A percentile compares a stretch with the other conserved stretches of the same genome.
These are phyloP conservation scores for Anseranas semipalmata DNA, from an alignment of 2,113 vertebrate genomes.

Conservation along the genomic window DNA sequence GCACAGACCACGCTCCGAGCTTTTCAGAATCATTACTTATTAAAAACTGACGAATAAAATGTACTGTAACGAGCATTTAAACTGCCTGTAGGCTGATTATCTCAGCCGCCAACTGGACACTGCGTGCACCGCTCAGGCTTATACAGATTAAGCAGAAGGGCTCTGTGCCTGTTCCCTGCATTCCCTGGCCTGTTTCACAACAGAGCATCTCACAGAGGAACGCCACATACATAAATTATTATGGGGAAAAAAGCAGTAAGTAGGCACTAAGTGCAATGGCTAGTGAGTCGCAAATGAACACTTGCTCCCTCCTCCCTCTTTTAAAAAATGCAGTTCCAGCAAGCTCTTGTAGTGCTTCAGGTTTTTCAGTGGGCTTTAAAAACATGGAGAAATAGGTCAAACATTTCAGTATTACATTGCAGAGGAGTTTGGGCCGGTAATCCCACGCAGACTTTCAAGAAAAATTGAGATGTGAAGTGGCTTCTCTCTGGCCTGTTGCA, in stretches of 20 bases:
- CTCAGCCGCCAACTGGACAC: conserved; percentile 33
- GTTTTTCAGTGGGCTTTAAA: not conserved
- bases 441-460: not conserved
- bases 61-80: conserved; percentile 10
- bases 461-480: not conserved
- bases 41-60: conserved; percentile 9
- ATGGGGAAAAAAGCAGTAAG: not conserved
- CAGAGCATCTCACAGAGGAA: not conserved
- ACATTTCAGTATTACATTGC: not conserved
- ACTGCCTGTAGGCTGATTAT: conserved; percentile 32
- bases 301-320: not conserved
- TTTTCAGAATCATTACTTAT: conserved; percentile 50
- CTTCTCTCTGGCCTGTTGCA: not conserved
- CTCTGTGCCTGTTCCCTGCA: not conserved
- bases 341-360: not conserved
- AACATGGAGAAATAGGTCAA: not conserved
- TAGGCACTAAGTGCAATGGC: not conserved
- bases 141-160: not conserved
- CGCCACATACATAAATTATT: not conserved
- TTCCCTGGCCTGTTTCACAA: not conserved
- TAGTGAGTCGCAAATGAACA: not conserved
- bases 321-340: not conserved
- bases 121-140: not conserved
- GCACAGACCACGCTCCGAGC: conserved; percentile 50
- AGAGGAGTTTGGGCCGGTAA: not conserved